Evolutionary conservation across 2,113 vertebrate species (phyloP), one percentile per base, ranked within the genome.

Genomic region (Scalopus aquaticus): DNA sequence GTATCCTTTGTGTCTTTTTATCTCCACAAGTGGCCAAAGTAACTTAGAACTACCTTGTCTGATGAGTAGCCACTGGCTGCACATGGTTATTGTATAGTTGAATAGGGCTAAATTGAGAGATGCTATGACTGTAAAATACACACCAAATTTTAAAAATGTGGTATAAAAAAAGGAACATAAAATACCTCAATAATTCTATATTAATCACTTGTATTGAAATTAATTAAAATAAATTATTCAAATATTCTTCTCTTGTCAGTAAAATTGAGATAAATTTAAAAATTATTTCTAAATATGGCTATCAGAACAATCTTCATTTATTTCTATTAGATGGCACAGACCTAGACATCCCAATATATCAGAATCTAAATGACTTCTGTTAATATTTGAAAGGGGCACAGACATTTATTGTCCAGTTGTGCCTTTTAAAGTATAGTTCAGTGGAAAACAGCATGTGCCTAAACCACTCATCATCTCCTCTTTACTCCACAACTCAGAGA

Each of bases 241-340:
- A 88, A 51, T 79, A 93, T 64, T 82, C 84, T 10, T 73, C 35
- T 89, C 39, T 73, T 95, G 88, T 91, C 76, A 51, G 35, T 22
- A 24, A 56, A 56, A 56, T 56, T 56, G 20, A 56, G 22, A 56
- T 56, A 56, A 56, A 56, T 22, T 22, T 56, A 56, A 56, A 20
- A 22, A 56, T 1, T 56, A 22, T 37, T 73, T 89, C 88, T 89
- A 30, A 82, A 93, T 54, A 9, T 92, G 78, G 37, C 51, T 93
- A 39, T 37, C 46, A 92, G 91, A 95, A 78, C 64, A 35, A 32
- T 62, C 49, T 67, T 11, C 42, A 35, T 93, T 73, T 60, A 82
- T 86, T 76, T 72, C 56, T 79, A 22, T 42, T 16, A 10, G n/a
- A 42, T 60, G 78, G 64, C 16, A 42, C 73, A 93, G 44, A 46